These are phyloP conservation scores for Bombus superbus DNA, from an alignment of 1,140 invertebrate species.

Conservation along the genomic window DNA sequence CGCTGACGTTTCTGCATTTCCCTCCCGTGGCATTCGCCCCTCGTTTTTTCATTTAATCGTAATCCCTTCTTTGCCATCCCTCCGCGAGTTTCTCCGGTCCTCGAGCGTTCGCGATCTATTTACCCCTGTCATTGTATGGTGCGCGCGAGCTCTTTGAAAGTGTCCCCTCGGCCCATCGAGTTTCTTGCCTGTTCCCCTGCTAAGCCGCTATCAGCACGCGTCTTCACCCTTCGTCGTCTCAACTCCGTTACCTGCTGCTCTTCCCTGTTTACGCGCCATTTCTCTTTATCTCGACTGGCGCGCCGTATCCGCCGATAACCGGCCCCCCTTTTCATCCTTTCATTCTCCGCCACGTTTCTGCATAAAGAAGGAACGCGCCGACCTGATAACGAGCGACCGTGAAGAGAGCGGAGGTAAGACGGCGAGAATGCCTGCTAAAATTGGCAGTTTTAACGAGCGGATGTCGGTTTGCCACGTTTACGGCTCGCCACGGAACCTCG, in stretches of 20 bases:
- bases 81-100: conserved; percentile 8
- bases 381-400: conserved; percentile 16
- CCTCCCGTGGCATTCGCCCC: background rate
- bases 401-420: conserved; percentile 36
- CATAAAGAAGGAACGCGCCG: conserved; percentile 27
- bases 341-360: background rate
- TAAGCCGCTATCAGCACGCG: background rate
- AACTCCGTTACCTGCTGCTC: conserved; percentile 18
- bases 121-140: conserved; percentile 25
- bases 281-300: conserved; percentile 14
- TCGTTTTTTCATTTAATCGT: conserved; percentile 16
- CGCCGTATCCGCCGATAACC: background rate
- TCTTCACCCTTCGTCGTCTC: conserved; percentile 10
- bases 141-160: background rate
- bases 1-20: background rate
- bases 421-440: background rate
- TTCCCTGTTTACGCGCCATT: conserved; percentile 32
- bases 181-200: background rate
- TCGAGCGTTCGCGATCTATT: conserved; percentile 29
- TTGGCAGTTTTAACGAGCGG: background rate
- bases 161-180: background rate
- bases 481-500: background rate
- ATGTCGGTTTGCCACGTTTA: background rate
- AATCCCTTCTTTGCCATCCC: conserved; percentile 12
- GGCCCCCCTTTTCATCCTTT: no score